A percentile compares a stretch with the other conserved stretches of the same genome.
These are phyloP conservation scores for Bufotes viridis DNA, from an alignment of 2,797 vertebrate genomes.

Conservation along the genomic window DNA sequence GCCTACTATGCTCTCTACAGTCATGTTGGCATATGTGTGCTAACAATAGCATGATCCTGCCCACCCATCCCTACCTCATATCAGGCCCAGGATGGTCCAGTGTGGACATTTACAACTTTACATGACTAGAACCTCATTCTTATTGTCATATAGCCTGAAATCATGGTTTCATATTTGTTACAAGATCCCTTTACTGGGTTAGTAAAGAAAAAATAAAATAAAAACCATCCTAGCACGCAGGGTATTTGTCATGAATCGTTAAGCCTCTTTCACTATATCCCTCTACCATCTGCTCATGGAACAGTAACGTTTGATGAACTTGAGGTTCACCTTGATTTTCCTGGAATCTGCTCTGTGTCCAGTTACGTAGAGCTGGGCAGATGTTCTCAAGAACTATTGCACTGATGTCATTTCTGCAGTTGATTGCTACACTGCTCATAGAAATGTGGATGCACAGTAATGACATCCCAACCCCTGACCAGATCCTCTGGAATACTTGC, in stretches of 20 bases:
- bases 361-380: not conserved
- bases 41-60: no score
- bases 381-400: slow-evolving; percentile 7
- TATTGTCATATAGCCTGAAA: not conserved
- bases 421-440: not conserved
- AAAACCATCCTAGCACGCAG: no score
- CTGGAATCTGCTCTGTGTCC: not conserved
- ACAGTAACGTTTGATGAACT: not conserved
- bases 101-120: no score
- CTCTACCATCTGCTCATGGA: not conserved
- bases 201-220: no score
- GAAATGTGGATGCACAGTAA: not conserved
- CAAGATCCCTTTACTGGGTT: no score
- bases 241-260: not conserved
- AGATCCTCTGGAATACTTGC: not conserved
- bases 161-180: not conserved
- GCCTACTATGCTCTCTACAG: no score
- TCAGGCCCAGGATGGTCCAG: no score
- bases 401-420: not conserved
- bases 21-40: no score
- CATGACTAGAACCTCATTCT: not conserved
- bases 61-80: no score
- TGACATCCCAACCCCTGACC: not conserved
- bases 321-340: not conserved
- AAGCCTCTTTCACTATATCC: no score